Conservation (phyloP, 2,888 invertebrate species). For the Sussaba pulchella region DNA sequence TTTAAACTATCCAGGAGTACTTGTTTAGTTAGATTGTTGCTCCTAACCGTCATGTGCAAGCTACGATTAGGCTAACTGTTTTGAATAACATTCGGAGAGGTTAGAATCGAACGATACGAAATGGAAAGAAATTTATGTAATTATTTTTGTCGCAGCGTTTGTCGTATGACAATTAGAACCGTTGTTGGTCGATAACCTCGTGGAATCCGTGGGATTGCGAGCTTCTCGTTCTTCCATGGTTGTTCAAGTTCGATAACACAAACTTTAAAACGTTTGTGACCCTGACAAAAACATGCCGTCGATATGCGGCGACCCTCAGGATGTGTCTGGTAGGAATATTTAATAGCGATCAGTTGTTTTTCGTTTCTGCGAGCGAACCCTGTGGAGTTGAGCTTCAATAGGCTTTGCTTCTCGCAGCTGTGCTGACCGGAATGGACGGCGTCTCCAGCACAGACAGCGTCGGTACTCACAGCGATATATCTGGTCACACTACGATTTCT, state of each 20-base stretch:
- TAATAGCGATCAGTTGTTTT: conserved; percentile 6
- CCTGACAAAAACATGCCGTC: conserved; percentile 77
- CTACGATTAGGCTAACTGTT: conserved; percentile 4
- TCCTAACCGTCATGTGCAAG: conserved; percentile 5
- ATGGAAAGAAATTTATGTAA: conserved; percentile 22
- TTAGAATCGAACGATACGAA: not conserved
- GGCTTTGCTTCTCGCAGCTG: conserved; percentile 51
- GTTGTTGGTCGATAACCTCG: no score
- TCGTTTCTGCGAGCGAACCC: conserved; percentile 3
- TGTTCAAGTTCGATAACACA: not conserved
- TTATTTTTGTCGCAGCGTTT: no score
- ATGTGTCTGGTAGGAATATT: conserved; percentile 75
- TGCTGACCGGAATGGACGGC: conserved; percentile 74
- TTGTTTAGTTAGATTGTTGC: conserved; percentile 45
- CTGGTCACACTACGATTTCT: conserved; percentile 85
- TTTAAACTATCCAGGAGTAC: not conserved
- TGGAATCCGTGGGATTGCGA: no score
- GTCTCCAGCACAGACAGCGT: conserved; percentile 86
- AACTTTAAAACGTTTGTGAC: conserved; percentile 1
- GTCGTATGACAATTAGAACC: conserved; percentile 18
- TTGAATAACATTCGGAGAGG: not conserved
- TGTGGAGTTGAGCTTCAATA: conserved; percentile 23
- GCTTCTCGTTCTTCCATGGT: conserved; percentile 24
- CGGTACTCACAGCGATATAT: conserved; percentile 88
- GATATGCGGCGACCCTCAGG: conserved; percentile 77